Conservation (phyloP, 2,888 invertebrate genomes). For the Lycaena phlaeas region DNA sequence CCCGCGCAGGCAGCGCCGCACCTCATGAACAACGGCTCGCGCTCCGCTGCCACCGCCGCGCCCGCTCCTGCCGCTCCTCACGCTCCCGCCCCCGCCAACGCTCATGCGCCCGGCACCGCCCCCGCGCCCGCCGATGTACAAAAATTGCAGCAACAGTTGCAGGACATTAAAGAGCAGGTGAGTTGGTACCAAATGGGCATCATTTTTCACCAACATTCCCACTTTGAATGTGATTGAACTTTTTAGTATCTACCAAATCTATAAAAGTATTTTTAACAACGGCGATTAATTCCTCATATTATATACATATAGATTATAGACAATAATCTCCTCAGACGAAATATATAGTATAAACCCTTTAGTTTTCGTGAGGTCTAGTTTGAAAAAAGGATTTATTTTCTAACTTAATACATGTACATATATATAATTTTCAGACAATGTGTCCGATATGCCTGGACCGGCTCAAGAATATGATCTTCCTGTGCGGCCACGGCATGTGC, state of each 20-base stretch:
- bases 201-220: background rate
- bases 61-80: conserved; percentile 13
- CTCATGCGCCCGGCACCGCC: conserved; percentile 36
- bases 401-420: too few species aligned
- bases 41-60: conserved; percentile 25
- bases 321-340: too few species aligned
- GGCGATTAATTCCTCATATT: too few species aligned
- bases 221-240: too few species aligned
- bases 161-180: conserved; percentile 98
- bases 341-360: too few species aligned
- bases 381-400: too few species aligned
- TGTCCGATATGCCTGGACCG: conserved; percentile 98
- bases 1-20: conserved; percentile 57
- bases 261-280: too few species aligned
- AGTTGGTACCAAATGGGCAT: background rate
- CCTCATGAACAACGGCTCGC: conserved; percentile 60
- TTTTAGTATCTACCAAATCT: too few species aligned
- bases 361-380: too few species aligned
- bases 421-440: conserved; percentile 94
- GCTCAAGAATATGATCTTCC: conserved; percentile 98
- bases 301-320: too few species aligned
- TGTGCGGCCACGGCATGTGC: conserved; percentile 98
- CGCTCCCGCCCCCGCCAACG: conserved; percentile 61
- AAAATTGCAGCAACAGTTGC: conserved; percentile 79
- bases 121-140: conserved; percentile 80